phyloP scores from a whole-genome alignment of 2,888 invertebrate genomes.

The Thereva nobilitata region DNA sequence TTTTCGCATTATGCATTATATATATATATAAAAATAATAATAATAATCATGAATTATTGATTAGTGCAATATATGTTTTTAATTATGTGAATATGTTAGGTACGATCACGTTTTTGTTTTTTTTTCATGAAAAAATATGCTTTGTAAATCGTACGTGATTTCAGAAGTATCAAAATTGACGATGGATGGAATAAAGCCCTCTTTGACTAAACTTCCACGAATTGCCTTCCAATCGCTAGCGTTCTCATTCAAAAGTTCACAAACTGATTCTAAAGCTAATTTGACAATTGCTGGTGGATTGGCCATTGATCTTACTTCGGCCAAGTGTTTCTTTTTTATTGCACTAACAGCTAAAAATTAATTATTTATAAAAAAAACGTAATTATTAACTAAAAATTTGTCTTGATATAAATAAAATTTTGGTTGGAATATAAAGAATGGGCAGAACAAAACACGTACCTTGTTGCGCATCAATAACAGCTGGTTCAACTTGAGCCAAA shows the following conservation, averaged over 20 bases:
- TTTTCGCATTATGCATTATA: no score
- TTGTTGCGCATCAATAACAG: slow-evolving; percentile 97
- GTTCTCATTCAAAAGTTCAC: slow-evolving; percentile 87
- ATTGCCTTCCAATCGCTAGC: slow-evolving; percentile 94
- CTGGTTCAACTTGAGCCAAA: slow-evolving; percentile 96
- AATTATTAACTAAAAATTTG: slow-evolving; percentile 33
- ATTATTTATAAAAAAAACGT: slow-evolving; percentile 29
- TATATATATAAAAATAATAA: background rate
- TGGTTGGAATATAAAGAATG: slow-evolving; percentile 7
- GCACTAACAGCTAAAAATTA: slow-evolving; percentile 78
- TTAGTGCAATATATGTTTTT: background rate
- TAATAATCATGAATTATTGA: slow-evolving; percentile 9
- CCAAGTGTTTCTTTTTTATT: slow-evolving; percentile 94
- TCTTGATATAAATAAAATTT: background rate
- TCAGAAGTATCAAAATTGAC: slow-evolving; percentile 93
- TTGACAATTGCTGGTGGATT: slow-evolving; percentile 93
- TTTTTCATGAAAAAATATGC: slow-evolving; percentile 19
- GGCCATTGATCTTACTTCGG: slow-evolving; percentile 92
- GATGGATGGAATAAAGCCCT: slow-evolving; percentile 92
- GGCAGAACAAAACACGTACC: slow-evolving; percentile 61
- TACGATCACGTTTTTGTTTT: slow-evolving; percentile 1
- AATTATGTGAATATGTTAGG: slow-evolving; percentile 33
- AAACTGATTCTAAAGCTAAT: slow-evolving; percentile 92
- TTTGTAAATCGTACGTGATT: slow-evolving; percentile 71
- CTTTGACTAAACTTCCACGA: slow-evolving; percentile 87